Evolutionary conservation across 2,888 invertebrate genomes (phyloP).

Genomic region (Ennomos erosarius): DNA sequence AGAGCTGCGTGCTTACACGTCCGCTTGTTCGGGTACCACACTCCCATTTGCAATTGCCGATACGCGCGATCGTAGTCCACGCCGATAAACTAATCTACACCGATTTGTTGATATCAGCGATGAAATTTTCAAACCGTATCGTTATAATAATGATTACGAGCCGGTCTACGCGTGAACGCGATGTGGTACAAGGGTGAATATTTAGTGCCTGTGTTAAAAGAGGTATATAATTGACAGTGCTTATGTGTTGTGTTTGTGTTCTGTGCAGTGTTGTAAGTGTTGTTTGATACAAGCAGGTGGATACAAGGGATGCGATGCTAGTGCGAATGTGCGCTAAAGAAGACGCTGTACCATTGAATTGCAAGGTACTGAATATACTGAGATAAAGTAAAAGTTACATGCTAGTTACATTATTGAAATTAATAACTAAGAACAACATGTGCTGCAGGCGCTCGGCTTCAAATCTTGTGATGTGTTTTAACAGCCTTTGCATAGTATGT

Average conservation of each 20-base stretch:
- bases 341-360: slow-evolving; percentile 56
- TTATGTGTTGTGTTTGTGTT: slow-evolving; percentile 34
- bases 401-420: too few species aligned
- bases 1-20: slow-evolving; percentile 19
- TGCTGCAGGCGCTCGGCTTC: too few species aligned
- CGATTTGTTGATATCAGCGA: slow-evolving; percentile 20
- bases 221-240: slow-evolving; percentile 45
- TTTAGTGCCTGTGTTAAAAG: slow-evolving; percentile 55
- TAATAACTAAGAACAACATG: too few species aligned
- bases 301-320: slow-evolving; percentile 55
- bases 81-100: slow-evolving; percentile 30
- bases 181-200: slow-evolving; percentile 58
- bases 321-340: slow-evolving; percentile 66
- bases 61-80: slow-evolving; percentile 7
- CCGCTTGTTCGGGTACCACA: slow-evolving; percentile 14
- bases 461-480: too few species aligned
- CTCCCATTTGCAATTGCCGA: not conserved
- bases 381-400: too few species aligned
- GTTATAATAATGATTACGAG: slow-evolving; percentile 26
- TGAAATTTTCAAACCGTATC: slow-evolving; percentile 15
- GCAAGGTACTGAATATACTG: slow-evolving; percentile 56
- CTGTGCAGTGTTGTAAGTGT: slow-evolving; percentile 40
- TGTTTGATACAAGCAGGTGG: slow-evolving; percentile 45
- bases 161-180: slow-evolving; percentile 29
- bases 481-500: too few species aligned